Evolutionary conservation across 2,888 invertebrate species (phyloP).

Genomic region (Tinea trinotella): DNA sequence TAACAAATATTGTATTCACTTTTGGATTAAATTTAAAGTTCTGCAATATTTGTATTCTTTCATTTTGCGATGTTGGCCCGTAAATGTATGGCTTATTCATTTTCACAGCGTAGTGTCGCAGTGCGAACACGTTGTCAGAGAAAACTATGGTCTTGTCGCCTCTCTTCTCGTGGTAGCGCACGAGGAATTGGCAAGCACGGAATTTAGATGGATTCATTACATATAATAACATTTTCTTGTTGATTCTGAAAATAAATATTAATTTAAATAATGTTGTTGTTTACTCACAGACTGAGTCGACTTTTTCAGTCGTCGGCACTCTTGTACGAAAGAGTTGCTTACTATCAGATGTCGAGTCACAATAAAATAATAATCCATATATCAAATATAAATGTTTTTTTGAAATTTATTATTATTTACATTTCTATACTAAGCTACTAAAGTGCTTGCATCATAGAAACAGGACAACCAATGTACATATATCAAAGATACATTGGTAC

Average conservation of each 20-base stretch:
- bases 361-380: too few species aligned
- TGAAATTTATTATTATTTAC: too few species aligned
- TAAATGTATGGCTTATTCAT: slow-evolving; percentile 99
- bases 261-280: too few species aligned
- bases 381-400: too few species aligned
- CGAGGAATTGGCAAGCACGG: slow-evolving; percentile 95
- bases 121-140: slow-evolving; percentile 98
- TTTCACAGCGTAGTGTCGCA: slow-evolving; percentile 97
- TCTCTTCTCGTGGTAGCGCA: slow-evolving; percentile 90
- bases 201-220: slow-evolving; percentile 99
- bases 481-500: too few species aligned
- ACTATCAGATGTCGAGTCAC: too few species aligned
- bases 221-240: slow-evolving; percentile 92
- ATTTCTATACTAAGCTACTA: too few species aligned
- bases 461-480: too few species aligned
- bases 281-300: too few species aligned
- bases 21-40: slow-evolving; percentile 99
- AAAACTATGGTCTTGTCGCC: slow-evolving; percentile 99
- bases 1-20: slow-evolving; percentile 99
- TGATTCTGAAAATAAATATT: slow-evolving; percentile 75
- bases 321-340: too few species aligned
- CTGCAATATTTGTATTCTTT: slow-evolving; percentile 97
- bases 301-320: too few species aligned
- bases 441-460: too few species aligned
- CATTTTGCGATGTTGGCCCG: slow-evolving; percentile 96